These are phyloP conservation scores for Heliangelus exortis DNA, from an alignment of 2,797 vertebrate genomes.

Conservation along the genomic window DNA sequence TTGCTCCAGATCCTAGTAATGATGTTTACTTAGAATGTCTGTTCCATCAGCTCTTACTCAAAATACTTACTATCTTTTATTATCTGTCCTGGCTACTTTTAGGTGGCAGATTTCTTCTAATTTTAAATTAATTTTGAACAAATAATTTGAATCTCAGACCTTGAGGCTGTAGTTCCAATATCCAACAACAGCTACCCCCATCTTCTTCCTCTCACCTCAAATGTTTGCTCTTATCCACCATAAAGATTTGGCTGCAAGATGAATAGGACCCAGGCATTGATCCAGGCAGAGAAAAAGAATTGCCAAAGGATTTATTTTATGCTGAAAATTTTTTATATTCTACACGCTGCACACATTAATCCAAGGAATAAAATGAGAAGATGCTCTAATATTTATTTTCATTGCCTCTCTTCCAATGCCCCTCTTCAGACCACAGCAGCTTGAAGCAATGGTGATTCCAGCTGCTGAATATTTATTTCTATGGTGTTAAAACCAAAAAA, in stretches of 20 bases:
- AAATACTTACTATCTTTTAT: neutral
- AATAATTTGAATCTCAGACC: neutral
- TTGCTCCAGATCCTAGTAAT: neutral
- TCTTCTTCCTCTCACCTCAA: neutral
- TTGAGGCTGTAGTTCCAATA: neutral
- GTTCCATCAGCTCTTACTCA: neutral
- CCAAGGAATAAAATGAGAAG: neutral
- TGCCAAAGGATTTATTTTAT: neutral
- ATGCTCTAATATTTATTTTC: neutral
- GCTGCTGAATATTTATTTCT: neutral
- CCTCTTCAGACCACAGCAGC: neutral
- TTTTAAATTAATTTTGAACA: neutral
- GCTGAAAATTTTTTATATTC: neutral
- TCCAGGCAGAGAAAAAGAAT: neutral
- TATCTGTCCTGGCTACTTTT: neutral
- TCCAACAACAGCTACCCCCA: neutral
- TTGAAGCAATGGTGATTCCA: neutral
- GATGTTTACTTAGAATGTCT: neutral
- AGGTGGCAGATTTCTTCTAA: neutral
- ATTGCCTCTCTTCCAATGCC: neutral
- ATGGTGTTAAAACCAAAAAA: neutral
- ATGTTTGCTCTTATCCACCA: neutral
- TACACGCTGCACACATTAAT: neutral
- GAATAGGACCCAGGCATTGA: neutral
- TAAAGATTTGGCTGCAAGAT: neutral